A percentile compares a stretch with the other conserved stretches of the same genome.
These are phyloP conservation scores for Hyles lineata DNA, from an alignment of 2,888 invertebrate species.

Conservation along the genomic window DNA sequence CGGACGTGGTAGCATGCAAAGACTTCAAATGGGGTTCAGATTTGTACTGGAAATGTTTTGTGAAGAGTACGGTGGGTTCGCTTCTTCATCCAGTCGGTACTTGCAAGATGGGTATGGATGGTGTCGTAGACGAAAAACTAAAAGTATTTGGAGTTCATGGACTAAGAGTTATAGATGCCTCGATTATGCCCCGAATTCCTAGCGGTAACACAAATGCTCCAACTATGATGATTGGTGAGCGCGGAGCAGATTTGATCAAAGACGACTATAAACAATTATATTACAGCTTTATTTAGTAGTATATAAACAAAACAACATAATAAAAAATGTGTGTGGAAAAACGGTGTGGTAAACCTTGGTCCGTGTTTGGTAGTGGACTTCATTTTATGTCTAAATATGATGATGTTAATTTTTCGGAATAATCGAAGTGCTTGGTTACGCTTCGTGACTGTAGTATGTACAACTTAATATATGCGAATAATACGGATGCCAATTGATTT, in stretches of 20 bases:
- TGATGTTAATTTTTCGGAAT: too few relatives aligned
- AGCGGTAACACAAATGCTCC: slow-evolving; percentile 76
- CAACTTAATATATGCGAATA: background rate
- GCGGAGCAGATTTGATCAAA: slow-evolving; percentile 74
- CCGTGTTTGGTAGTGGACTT: too few relatives aligned
- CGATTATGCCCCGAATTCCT: slow-evolving; percentile 68
- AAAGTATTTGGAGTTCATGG: slow-evolving; percentile 62
- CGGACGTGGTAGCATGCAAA: slow-evolving; percentile 81
- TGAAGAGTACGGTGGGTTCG: slow-evolving; percentile 81
- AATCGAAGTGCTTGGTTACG: background rate
- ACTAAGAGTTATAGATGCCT: slow-evolving; percentile 71
- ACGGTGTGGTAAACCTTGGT: too few relatives aligned
- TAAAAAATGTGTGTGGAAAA: too few relatives aligned
- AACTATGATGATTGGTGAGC: slow-evolving; percentile 77
- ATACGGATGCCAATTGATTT: background rate
- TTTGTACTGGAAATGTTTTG: slow-evolving; percentile 87
- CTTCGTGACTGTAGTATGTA: background rate
- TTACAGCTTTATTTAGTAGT: background rate
- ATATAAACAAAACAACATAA: background rate
- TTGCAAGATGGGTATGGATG: slow-evolving; percentile 68
- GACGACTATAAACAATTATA: slow-evolving; percentile 48
- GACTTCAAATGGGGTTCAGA: slow-evolving; percentile 78
- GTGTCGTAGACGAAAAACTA: slow-evolving; percentile 69
- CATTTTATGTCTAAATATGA: too few relatives aligned
- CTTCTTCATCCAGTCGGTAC: slow-evolving; percentile 86